phyloP scores from a whole-genome alignment of 2,888 invertebrate genomes.

The Nudaria mundana region DNA sequence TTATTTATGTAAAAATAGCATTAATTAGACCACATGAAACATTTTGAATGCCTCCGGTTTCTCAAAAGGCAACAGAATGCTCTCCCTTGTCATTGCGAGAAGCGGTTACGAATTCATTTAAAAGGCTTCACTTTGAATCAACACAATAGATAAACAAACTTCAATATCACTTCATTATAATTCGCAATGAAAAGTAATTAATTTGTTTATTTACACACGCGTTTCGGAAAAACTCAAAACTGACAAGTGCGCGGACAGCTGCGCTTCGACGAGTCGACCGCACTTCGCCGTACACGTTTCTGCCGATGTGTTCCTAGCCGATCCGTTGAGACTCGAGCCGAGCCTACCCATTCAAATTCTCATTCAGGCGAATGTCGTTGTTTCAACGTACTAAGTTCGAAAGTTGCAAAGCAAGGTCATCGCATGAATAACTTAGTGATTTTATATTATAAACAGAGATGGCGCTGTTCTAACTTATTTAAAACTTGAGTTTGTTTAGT shows the following conservation, averaged over 20 bases:
- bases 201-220: constrained; percentile 79
- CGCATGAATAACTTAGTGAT: constrained; percentile 45
- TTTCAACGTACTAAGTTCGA: constrained; percentile 68
- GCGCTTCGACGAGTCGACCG: constrained; percentile 80
- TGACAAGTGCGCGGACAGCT: constrained; percentile 76
- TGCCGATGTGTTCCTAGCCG: constrained; percentile 60
- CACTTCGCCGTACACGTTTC: constrained; percentile 81
- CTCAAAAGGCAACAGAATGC: constrained; percentile 77
- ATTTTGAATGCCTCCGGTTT: constrained; percentile 79
- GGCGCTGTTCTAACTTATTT: constrained; percentile 33
- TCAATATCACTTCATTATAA: constrained; percentile 72
- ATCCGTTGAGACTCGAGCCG: constrained; percentile 41
- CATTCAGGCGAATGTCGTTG: constrained; percentile 60
- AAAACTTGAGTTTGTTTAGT: no score
- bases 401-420: constrained; percentile 69
- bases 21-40: constrained; percentile 77
- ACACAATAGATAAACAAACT: constrained; percentile 73
- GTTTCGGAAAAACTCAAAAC: constrained; percentile 72
- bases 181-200: constrained; percentile 70
- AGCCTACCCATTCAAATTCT: constrained; percentile 65
- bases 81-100: constrained; percentile 81
- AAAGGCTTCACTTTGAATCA: constrained; percentile 66
- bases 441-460: constrained; percentile 36
- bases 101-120: constrained; percentile 73
- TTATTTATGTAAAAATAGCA: constrained; percentile 66